phyloP scores from a whole-genome alignment of 2,888 invertebrate genomes.

The Rhamnusium bicolor region DNA sequence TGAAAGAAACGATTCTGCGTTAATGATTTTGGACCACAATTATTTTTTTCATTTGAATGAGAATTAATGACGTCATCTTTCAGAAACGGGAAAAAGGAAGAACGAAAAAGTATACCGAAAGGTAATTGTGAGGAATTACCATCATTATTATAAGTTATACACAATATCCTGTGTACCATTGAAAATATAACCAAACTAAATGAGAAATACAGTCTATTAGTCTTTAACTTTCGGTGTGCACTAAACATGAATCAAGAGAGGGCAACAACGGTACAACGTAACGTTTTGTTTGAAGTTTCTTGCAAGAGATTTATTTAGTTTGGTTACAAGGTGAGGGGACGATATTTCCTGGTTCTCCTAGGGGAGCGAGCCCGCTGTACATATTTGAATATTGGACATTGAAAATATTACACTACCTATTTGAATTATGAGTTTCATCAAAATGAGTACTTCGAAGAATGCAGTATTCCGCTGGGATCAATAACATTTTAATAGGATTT shows the following conservation, averaged over 20 bases:
- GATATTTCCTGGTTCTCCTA: conserved; percentile 53
- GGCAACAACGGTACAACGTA: conserved; percentile 16
- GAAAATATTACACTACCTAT: conserved; percentile 46
- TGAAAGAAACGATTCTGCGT: too few species aligned
- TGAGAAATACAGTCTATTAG: too few species aligned
- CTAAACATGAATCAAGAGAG: conserved; percentile 22
- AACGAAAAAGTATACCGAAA: too few species aligned
- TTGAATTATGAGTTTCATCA: conserved; percentile 50
- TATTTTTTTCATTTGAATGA: too few species aligned
- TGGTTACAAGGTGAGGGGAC: conserved; percentile 55
- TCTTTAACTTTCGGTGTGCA: too few species aligned
- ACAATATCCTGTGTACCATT: too few species aligned
- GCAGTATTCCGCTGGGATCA: conserved; percentile 43
- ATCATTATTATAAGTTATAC: too few species aligned
- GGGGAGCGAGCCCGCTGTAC: conserved; percentile 46
- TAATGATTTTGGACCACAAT: too few species aligned
- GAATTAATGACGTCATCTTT: too few species aligned
- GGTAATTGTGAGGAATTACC: too few species aligned
- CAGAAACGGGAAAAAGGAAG: too few species aligned
- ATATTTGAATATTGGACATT: conserved; percentile 55
- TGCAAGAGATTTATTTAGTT: conserved; percentile 58
- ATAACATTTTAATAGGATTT: conserved; percentile 54
- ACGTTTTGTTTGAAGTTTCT: conserved; percentile 56
- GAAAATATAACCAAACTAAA: too few species aligned
- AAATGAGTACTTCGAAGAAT: conserved; percentile 40